Evolutionary conservation across 2,888 invertebrate species (phyloP).

Genomic region (Apantesis nais): DNA sequence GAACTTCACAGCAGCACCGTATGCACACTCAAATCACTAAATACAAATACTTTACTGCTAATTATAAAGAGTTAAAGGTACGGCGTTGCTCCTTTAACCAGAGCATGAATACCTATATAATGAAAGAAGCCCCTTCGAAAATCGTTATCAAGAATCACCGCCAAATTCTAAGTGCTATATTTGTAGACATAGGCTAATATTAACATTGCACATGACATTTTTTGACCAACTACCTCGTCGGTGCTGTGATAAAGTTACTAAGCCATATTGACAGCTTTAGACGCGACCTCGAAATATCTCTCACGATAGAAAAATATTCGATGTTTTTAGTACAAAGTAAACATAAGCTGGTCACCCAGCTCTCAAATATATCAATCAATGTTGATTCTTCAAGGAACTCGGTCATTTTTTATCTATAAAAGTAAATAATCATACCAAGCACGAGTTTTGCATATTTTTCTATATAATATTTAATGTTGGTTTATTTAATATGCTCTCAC

Average conservation of each 20-base stretch:
- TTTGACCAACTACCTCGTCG: not conserved
- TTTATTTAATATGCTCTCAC: not conserved
- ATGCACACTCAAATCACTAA: too few species aligned
- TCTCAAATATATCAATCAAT: not conserved
- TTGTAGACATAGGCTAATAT: too few species aligned
- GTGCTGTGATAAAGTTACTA: not conserved
- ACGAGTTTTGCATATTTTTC: slow-evolving; percentile 6
- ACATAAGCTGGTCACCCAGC: not conserved
- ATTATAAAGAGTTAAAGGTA: too few species aligned
- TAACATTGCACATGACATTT: not conserved
- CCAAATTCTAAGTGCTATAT: too few species aligned
- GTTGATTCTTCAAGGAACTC: slow-evolving; percentile 6
- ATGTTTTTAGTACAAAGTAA: not conserved
- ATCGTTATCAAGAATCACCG: too few species aligned
- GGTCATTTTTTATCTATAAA: slow-evolving; percentile 5
- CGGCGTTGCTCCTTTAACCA: too few species aligned
- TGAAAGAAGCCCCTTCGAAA: too few species aligned
- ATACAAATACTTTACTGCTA: too few species aligned
- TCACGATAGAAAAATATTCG: not conserved
- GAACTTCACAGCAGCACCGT: too few species aligned
- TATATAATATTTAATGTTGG: not conserved
- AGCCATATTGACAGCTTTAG: not conserved
- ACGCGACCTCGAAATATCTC: not conserved
- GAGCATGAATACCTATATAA: too few species aligned
- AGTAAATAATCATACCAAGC: slow-evolving; percentile 3